Base-by-base conservation (phyloP, 2,888 invertebrate genomes). In the Galerucella nymphaeae region DNA sequence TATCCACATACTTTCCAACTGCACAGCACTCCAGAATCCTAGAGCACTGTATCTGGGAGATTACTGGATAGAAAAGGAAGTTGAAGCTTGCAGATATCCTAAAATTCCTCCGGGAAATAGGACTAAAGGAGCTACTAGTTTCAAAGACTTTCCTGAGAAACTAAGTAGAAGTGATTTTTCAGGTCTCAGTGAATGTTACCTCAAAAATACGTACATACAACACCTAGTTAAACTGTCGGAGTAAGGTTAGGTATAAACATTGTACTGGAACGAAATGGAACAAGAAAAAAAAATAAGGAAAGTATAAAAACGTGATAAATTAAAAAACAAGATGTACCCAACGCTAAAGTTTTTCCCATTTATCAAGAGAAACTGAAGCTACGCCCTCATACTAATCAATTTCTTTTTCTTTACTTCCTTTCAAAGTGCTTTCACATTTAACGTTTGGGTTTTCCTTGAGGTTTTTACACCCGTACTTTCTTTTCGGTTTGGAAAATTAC, bases 361-460 rank as follows among this genome's bases (percentile, higher is more conserved):
- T 42, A 62, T 62, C 61, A 62, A 42, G 59, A 65, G 75, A 67
- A 72, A 71, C 74, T 59, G 58, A 23, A 64, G 45, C 53, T 66
- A 77, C 76, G 72, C 76, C 76, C 75, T 74, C 75, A 70, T 69
- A 77, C 75, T 77, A 75, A 77, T 77, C 75, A 77, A 75, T 73
- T 72, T 70, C 74, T 75, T 73, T 74, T 77, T 76, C 73, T 76
- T 68, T 59, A 30, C 70, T 66, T 55, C 63, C 42, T 70, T 53
- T 64, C 62, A 57, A 50, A 55, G 64, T 62, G 69, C 70, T 70
- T 73, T 70, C 61, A 61, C 57, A 62, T 70, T 72, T 63, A 72
- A 68, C 71, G 70, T 69, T 57, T 55, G 71, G 71, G 70, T 73
- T 76, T 74, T 71, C 71, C 71, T 74, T 68, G 61, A 53, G 55